A percentile compares a stretch with the other conserved stretches of the same genome.
Evolutionary conservation across 2,797 vertebrate species (phyloP).

Genomic region (Paguma larvata): DNA sequence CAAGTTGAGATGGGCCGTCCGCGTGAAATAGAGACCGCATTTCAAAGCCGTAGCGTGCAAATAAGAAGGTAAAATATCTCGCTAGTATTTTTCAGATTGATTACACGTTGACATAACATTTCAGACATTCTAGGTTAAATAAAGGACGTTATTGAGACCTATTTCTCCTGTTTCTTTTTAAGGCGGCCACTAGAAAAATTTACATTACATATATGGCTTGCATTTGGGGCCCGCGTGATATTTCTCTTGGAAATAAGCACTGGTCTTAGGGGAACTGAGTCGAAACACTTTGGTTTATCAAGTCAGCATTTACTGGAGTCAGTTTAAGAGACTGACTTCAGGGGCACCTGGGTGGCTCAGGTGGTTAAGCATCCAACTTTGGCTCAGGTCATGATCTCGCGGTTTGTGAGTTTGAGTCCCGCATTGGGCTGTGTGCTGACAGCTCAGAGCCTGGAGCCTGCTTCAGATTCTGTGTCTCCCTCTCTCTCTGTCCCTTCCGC

Average conservation of each 20-base stretch:
- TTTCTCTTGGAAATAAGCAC: background rate
- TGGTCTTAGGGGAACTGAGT: background rate
- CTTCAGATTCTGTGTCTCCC: no score
- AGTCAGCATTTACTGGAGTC: background rate
- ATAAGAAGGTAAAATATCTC: background rate
- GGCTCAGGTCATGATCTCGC: no score
- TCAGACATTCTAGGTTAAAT: background rate
- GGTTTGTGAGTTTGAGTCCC: no score
- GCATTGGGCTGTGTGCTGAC: no score
- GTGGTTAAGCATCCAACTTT: no score
- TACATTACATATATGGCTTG: background rate
- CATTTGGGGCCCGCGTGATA: background rate
- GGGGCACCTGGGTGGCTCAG: no score
- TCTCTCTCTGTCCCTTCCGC: no score
- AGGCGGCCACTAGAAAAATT: background rate
- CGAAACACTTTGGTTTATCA: background rate
- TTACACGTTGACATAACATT: background rate
- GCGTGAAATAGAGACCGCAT: rapidly evolving
- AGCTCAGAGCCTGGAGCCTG: no score
- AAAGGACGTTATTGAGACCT: background rate
- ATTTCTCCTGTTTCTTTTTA: background rate
- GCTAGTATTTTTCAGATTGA: background rate
- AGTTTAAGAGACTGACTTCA: background rate
- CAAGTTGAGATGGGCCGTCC: rapidly evolving
- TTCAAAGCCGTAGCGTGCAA: background rate